These are phyloP conservation scores for Papilio elwesi DNA, from an alignment of 2,888 invertebrate genomes.

Conservation along the genomic window DNA sequence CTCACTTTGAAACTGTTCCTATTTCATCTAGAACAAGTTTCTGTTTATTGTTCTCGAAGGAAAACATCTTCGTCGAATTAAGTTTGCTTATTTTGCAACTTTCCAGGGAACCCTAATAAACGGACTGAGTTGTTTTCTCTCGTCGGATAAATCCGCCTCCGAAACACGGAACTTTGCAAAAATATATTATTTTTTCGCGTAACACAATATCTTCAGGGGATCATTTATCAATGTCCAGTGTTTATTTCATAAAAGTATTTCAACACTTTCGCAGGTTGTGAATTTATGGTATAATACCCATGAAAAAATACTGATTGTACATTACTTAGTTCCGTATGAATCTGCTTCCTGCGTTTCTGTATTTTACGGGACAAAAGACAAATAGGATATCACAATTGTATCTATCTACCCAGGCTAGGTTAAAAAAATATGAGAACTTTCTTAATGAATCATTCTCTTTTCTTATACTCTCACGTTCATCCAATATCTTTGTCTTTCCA, in stretches of 20 bases:
- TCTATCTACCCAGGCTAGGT: too few species aligned
- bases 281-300: not conserved
- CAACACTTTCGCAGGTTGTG: constrained; percentile 1
- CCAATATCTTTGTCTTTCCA: too few species aligned
- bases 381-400: too few species aligned
- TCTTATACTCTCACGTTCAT: too few species aligned
- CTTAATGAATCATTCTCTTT: too few species aligned
- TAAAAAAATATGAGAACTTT: too few species aligned
- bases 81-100: constrained; percentile 13
- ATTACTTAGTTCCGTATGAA: not conserved
- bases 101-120: constrained; percentile 14
- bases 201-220: constrained; percentile 7
- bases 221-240: constrained; percentile 18
- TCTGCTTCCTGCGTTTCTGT: too few species aligned
- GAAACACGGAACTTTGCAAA: constrained; percentile 13
- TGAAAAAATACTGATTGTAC: not conserved
- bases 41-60: not conserved
- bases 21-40: not conserved
- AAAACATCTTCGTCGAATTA: constrained; percentile 6
- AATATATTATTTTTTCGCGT: constrained; percentile 13
- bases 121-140: constrained; percentile 2
- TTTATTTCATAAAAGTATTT: constrained; percentile 3
- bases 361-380: too few species aligned
- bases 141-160: not conserved
- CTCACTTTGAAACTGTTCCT: not conserved